A percentile compares a stretch with the other conserved stretches of the same genome.
Conservation (phyloP, 1,140 invertebrate species). For the Bradysia coprophila region DNA sequence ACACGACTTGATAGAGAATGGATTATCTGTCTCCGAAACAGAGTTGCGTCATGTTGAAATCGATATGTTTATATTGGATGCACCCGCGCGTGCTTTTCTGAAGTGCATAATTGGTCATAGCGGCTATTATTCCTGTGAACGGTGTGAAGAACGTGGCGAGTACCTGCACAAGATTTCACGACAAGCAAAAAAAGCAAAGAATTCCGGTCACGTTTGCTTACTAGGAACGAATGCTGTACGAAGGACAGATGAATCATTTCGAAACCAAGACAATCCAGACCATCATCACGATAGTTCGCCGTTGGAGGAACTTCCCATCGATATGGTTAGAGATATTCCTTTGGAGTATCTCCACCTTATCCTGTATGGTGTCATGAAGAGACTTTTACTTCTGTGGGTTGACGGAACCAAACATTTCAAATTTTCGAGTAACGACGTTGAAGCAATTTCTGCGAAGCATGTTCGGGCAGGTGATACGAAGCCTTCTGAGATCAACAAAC, state of each 20-base stretch:
- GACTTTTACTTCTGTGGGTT: constrained; percentile 6
- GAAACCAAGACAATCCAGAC: constrained; percentile 1
- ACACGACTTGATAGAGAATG: constrained; percentile 1
- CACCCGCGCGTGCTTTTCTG: constrained; percentile 5
- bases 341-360: constrained; percentile 7
- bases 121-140: constrained; percentile 5
- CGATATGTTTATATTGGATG: constrained; percentile 6
- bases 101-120: constrained; percentile 4
- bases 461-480: background rate
- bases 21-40: constrained; percentile 3
- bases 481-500: constrained; percentile 7
- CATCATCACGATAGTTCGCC: background rate
- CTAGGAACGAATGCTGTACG: background rate
- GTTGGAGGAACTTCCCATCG: constrained; percentile 1
- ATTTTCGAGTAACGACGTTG: background rate
- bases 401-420: background rate
- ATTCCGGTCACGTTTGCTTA: constrained; percentile 1
- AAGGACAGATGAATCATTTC: constrained; percentile 5
- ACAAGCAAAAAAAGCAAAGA: too few relatives aligned
- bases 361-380: constrained; percentile 5
- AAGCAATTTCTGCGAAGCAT: background rate
- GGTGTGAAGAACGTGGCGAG: constrained; percentile 2
- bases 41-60: constrained; percentile 4
- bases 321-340: constrained; percentile 5
- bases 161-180: background rate